Conservation (phyloP, 2,888 invertebrate genomes). For the Luperina nickerlii region DNA sequence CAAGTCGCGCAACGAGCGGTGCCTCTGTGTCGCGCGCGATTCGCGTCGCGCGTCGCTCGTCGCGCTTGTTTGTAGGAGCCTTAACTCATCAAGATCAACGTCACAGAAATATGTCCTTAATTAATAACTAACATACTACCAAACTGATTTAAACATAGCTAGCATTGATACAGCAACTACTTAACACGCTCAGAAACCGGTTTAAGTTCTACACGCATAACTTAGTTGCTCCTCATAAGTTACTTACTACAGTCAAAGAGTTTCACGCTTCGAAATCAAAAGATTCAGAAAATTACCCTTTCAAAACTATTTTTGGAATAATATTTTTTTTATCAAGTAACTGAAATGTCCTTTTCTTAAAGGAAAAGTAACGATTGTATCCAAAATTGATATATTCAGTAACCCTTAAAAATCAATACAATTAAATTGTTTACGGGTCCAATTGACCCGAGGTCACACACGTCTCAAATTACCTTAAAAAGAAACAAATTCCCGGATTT, state of each 20-base stretch:
- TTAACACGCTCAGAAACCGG: conserved; percentile 47
- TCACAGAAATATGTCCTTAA: conserved; percentile 36
- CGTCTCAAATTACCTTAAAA: conserved; percentile 79
- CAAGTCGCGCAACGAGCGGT: no score
- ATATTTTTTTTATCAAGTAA: neutral
- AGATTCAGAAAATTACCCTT: conserved; percentile 1
- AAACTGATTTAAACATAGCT: conserved; percentile 46
- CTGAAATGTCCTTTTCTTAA: conserved; percentile 25
- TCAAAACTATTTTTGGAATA: neutral
- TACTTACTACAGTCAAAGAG: neutral
- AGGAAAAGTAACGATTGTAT: conserved; percentile 30
- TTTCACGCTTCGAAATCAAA: neutral
- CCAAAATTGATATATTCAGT: conserved; percentile 49
- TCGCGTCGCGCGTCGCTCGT: no score
- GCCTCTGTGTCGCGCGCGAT: no score
- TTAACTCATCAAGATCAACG: conserved; percentile 3
- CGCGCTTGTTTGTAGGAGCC: no score
- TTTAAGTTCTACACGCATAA: conserved; percentile 17
- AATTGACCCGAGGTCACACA: conserved; percentile 87
- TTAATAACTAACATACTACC: conserved; percentile 34
- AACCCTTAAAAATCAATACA: conserved; percentile 57
- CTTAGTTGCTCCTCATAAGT: conserved; percentile 7
- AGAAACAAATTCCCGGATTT: conserved; percentile 79
- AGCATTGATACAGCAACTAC: conserved; percentile 24
- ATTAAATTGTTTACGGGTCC: conserved; percentile 50